A percentile compares a stretch with the other conserved stretches of the same genome.
These are phyloP conservation scores for Pinctada fucata DNA, from an alignment of 2,888 invertebrate species.

Conservation along the genomic window DNA sequence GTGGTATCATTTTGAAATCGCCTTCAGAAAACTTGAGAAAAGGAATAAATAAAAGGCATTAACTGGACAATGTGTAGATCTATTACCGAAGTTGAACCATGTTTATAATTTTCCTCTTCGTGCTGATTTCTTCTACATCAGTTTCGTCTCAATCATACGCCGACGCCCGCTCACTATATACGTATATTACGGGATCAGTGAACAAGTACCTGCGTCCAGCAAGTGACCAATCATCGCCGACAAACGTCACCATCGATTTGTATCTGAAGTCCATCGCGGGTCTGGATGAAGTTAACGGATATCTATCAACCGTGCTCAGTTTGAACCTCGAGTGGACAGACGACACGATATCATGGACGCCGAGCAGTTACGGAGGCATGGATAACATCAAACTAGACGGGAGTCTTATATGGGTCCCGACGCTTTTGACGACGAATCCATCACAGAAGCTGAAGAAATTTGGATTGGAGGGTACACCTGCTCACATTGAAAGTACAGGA, in stretches of 20 bases:
- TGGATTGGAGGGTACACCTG: constrained; percentile 13
- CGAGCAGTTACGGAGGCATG: constrained; percentile 27
- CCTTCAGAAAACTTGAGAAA: too few species aligned
- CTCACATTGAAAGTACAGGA: not conserved
- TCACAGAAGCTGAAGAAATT: not conserved
- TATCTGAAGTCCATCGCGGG: constrained; percentile 17
- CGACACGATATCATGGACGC: constrained; percentile 39
- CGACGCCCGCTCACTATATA: not conserved
- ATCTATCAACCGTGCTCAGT: constrained; percentile 32
- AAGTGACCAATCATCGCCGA: not conserved
- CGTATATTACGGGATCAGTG: not conserved
- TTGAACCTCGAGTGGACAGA: constrained; percentile 39
- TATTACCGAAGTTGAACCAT: too few species aligned
- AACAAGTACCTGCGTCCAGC: constrained; percentile 8
- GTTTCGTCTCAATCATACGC: too few species aligned
- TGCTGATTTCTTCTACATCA: too few species aligned
- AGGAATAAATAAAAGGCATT: too few species aligned
- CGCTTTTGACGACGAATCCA: constrained; percentile 32
- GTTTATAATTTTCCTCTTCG: too few species aligned
- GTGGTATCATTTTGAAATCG: too few species aligned
- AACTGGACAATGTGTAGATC: too few species aligned
- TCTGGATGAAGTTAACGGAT: constrained; percentile 42
- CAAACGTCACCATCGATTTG: not conserved
- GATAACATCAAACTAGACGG: constrained; percentile 17
- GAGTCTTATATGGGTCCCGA: constrained; percentile 42